These are phyloP conservation scores for Diploscapter pachys DNA, from an alignment of 1,140 invertebrate species.

Conservation along the genomic window DNA sequence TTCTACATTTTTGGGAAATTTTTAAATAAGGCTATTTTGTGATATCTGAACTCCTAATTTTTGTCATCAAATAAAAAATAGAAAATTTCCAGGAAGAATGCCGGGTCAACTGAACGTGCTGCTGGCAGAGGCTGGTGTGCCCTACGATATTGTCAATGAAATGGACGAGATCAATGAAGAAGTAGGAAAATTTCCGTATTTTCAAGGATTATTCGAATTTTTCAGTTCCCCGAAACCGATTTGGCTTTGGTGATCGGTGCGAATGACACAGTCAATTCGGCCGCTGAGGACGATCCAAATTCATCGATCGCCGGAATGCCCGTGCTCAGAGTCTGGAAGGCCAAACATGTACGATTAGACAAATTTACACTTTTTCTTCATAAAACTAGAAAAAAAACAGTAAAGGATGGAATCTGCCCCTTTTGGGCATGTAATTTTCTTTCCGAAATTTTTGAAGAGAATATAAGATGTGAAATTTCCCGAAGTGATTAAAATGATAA, in stretches of 20 bases:
- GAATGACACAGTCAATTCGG: conserved; percentile 87
- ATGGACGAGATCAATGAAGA: conserved; percentile 92
- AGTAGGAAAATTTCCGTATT: neutral
- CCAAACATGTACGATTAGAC: conserved; percentile 69
- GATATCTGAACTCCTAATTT: neutral
- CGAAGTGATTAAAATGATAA: too few relatives aligned
- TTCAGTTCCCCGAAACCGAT: conserved; percentile 73
- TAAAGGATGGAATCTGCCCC: too few relatives aligned
- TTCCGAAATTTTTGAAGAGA: too few relatives aligned
- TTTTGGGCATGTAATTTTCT: too few relatives aligned
- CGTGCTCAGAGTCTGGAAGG: conserved; percentile 79
- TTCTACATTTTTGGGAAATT: too few relatives aligned
- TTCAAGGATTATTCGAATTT: too few relatives aligned
- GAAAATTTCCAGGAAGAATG: conserved; percentile 71
- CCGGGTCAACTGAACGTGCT: conserved; percentile 84
- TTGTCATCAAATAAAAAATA: neutral
- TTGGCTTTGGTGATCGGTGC: conserved; percentile 81
- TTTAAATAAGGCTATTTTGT: neutral
- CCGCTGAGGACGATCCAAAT: conserved; percentile 83
- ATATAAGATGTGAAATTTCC: too few relatives aligned
- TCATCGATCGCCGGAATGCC: conserved; percentile 90
- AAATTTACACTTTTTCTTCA: too few relatives aligned
- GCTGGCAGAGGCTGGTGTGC: conserved; percentile 85
- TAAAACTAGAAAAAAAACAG: too few relatives aligned
- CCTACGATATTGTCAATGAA: conserved; percentile 84